phyloP scores from a whole-genome alignment of 2,888 invertebrate species.

The Drosophila ustulata region DNA sequence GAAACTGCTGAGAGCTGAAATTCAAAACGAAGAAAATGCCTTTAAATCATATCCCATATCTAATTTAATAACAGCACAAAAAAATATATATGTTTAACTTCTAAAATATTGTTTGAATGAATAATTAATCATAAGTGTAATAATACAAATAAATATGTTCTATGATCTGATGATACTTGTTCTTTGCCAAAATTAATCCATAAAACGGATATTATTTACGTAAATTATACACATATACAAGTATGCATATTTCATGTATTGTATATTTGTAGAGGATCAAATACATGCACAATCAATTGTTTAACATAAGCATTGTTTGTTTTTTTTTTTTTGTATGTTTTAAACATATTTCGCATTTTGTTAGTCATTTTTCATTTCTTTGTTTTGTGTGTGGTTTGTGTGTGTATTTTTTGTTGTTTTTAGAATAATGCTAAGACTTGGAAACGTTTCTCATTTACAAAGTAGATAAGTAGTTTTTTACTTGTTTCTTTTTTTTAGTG shows the following conservation, averaged over 20 bases:
- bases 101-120: slow-evolving; percentile 10
- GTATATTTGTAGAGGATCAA: slow-evolving; percentile 10
- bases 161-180: slow-evolving; percentile 27
- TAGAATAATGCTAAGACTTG: slow-evolving; percentile 56
- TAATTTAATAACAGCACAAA: slow-evolving; percentile 62
- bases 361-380: slow-evolving; percentile 15
- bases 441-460: slow-evolving; percentile 64
- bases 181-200: slow-evolving; percentile 68
- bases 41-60: slow-evolving; percentile 31
- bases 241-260: slow-evolving; percentile 16
- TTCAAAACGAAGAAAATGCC: slow-evolving; percentile 36
- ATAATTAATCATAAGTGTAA: slow-evolving; percentile 18
- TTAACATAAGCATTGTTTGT: slow-evolving; percentile 41
- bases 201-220: slow-evolving; percentile 73
- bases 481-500: slow-evolving; percentile 5
- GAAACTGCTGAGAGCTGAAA: slow-evolving; percentile 33
- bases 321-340: slow-evolving; percentile 44
- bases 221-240: slow-evolving; percentile 57
- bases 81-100: slow-evolving; percentile 21
- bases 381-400: slow-evolving; percentile 10
- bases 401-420: slow-evolving; percentile 15
- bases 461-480: slow-evolving; percentile 45
- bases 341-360: slow-evolving; percentile 46
- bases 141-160: slow-evolving; percentile 54
- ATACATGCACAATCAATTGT: slow-evolving; percentile 34